A percentile compares a stretch with the other conserved stretches of the same genome.
These are phyloP conservation scores for Diuraphis noxia DNA, from an alignment of 1,140 invertebrate genomes.

Conservation along the genomic window DNA sequence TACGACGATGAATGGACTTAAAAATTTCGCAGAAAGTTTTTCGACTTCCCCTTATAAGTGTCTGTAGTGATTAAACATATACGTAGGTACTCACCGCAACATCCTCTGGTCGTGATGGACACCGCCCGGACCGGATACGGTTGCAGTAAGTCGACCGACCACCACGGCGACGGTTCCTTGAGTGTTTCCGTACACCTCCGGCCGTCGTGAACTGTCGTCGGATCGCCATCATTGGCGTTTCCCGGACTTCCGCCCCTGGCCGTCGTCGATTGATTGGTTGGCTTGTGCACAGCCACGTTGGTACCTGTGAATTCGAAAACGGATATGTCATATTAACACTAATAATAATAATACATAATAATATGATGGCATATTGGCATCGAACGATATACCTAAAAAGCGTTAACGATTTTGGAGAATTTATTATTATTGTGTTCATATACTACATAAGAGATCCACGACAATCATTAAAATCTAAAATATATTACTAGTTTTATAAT, in stretches of 20 bases:
- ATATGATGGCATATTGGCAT: too few species aligned
- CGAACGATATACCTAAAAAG: too few species aligned
- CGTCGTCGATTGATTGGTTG: slow-evolving; percentile 85
- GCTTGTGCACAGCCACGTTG: slow-evolving; percentile 84
- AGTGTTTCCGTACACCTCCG: slow-evolving; percentile 86
- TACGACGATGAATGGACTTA: too few species aligned
- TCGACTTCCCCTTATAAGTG: neutral
- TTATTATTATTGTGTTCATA: neutral
- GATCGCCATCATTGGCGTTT: slow-evolving; percentile 85
- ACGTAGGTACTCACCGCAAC: slow-evolving; percentile 70
- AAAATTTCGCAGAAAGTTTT: too few species aligned
- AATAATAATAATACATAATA: neutral
- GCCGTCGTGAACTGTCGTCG: slow-evolving; percentile 80
- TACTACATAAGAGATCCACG: neutral
- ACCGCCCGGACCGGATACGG: slow-evolving; percentile 83
- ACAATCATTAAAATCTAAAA: neutral
- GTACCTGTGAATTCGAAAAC: slow-evolving; percentile 65
- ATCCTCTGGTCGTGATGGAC: slow-evolving; percentile 81
- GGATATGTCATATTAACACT: neutral
- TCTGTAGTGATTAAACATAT: neutral
- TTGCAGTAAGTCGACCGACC: slow-evolving; percentile 83
- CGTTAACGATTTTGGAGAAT: too few species aligned
- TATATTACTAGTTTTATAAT: neutral
- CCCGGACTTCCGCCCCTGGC: slow-evolving; percentile 77
- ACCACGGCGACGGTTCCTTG: slow-evolving; percentile 86